phyloP scores from a whole-genome alignment of 1,140 invertebrate genomes.

The Ridgeia piscesae region DNA sequence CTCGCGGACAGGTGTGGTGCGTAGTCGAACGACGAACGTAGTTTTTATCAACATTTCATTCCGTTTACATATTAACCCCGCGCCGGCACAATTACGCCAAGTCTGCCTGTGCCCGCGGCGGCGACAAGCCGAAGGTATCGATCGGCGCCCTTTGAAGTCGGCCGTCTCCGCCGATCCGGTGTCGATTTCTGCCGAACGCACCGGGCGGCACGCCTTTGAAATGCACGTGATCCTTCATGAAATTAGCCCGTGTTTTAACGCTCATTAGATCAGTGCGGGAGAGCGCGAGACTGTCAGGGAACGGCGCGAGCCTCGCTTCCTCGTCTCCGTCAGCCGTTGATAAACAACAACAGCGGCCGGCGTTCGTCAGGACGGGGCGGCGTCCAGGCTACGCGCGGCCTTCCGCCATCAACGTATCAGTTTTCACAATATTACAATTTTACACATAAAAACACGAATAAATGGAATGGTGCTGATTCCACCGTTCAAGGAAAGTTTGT shows the following conservation, averaged over 20 bases:
- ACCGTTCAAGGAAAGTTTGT: not conserved
- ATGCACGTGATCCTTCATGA: not conserved
- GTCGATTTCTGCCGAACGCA: not conserved
- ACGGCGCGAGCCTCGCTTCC: not conserved
- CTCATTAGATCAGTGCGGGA: constrained; percentile 3
- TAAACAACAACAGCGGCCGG: not conserved
- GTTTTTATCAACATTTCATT: not conserved
- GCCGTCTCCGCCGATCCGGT: not conserved
- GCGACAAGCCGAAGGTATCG: not conserved
- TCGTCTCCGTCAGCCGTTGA: not conserved
- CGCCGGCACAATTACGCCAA: not conserved
- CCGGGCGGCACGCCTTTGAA: not conserved
- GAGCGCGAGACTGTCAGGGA: not conserved
- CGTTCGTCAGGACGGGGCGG: not conserved
- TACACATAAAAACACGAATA: not conserved
- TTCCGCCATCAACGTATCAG: not conserved
- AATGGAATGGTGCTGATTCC: not conserved
- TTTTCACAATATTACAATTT: not conserved
- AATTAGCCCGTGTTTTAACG: constrained; percentile 5
- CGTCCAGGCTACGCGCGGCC: not conserved
- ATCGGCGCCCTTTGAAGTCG: constrained; percentile 3
- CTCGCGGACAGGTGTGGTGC: not conserved
- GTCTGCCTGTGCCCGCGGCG: not conserved
- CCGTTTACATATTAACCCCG: not conserved
- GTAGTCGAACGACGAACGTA: not conserved